phyloP scores from a whole-genome alignment of 2,797 vertebrate genomes.

The Periparus ater region DNA sequence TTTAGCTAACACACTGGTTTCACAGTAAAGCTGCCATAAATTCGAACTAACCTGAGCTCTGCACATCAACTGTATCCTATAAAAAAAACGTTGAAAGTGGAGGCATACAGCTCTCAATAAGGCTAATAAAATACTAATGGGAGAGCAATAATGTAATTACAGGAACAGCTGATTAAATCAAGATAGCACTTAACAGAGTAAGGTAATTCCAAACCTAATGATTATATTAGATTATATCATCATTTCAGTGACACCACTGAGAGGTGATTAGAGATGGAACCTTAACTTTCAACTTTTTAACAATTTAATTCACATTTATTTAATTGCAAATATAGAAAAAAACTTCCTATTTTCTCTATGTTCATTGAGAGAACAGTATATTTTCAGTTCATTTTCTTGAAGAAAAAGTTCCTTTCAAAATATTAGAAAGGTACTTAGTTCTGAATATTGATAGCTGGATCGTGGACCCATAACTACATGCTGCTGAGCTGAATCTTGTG shows the following conservation, averaged over 20 bases:
- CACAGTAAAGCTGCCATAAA: not conserved
- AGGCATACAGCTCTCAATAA: not conserved
- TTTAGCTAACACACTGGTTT: not conserved
- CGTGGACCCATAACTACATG: not conserved
- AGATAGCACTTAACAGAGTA: not conserved
- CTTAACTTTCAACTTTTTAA: not conserved
- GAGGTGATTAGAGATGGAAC: not conserved
- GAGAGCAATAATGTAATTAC: not conserved
- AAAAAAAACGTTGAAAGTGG: not conserved
- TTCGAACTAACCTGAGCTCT: not conserved
- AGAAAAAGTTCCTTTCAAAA: not conserved
- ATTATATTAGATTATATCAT: not conserved
- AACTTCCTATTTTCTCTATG: not conserved
- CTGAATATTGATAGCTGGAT: not conserved
- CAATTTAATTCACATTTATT: not conserved
- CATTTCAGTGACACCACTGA: not conserved
- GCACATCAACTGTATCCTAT: not conserved
- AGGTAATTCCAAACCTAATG: not conserved
- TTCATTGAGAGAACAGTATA: not conserved
- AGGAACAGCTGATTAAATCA: conserved; percentile 9
- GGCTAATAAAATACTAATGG: not conserved
- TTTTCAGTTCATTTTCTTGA: not conserved
- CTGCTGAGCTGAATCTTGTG: not conserved
- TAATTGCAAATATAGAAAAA: not conserved
- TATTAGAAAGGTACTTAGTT: not conserved